These are phyloP conservation scores for Rhorus exstirpatorius DNA, from an alignment of 2,888 invertebrate genomes.

Conservation along the genomic window DNA sequence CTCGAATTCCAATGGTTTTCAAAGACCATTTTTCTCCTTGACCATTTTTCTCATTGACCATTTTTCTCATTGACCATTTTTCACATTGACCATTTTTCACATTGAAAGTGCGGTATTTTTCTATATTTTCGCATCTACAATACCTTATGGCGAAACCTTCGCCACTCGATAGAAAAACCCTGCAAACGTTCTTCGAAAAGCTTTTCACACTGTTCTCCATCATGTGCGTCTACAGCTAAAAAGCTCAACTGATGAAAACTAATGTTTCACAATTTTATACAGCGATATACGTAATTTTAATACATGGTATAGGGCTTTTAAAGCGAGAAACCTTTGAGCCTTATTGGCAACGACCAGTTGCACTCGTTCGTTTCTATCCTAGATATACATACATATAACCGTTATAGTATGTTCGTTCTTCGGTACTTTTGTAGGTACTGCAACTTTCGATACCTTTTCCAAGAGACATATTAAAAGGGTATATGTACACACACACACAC, in stretches of 20 bases:
- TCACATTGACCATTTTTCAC: no score
- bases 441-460: constrained; percentile 42
- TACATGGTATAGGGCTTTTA: neutral
- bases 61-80: no score
- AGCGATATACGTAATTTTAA: neutral
- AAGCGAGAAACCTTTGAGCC: constrained; percentile 33
- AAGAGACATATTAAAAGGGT: constrained; percentile 7
- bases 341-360: constrained; percentile 61
- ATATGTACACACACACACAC: neutral
- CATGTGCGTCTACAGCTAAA: neutral
- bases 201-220: constrained; percentile 41
- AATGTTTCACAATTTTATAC: neutral
- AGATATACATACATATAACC: constrained; percentile 2
- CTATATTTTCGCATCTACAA: neutral
- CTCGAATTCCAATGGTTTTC: no score
- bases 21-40: no score
- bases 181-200: constrained; percentile 26
- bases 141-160: constrained; percentile 6
- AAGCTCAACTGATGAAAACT: constrained; percentile 15
- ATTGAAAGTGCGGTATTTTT: no score
- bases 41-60: no score
- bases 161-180: constrained; percentile 43
- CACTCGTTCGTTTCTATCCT: constrained; percentile 44
- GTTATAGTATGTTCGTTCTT: constrained; percentile 32
- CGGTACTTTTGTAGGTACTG: constrained; percentile 38